These are phyloP conservation scores for Fulica atra DNA, from an alignment of 2,113 vertebrate genomes.

Conservation along the genomic window DNA sequence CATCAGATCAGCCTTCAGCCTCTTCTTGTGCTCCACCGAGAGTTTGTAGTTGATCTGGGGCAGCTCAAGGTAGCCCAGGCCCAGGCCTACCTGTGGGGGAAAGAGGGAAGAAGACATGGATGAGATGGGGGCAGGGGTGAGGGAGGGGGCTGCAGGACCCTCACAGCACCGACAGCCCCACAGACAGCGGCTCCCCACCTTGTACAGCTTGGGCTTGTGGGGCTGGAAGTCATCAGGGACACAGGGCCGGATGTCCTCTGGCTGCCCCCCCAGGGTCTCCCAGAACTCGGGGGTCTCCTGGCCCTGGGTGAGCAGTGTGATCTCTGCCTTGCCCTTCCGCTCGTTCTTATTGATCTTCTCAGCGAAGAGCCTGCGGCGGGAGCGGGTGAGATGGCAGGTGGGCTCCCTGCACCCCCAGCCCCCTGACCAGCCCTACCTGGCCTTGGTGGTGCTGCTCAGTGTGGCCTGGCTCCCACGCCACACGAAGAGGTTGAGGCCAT, in stretches of 20 bases:
- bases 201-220: constrained; percentile 92
- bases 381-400: not conserved
- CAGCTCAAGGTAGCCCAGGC: constrained; percentile 95
- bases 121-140: not conserved
- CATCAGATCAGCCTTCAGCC: constrained; percentile 88
- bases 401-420: not conserved
- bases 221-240: constrained; percentile 91
- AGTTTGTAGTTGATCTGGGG: constrained; percentile 98
- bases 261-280: constrained; percentile 90
- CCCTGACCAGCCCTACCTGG: constrained; percentile 78
- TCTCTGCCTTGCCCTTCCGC: constrained; percentile 92
- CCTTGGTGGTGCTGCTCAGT: constrained; percentile 91
- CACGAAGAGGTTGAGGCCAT: constrained; percentile 85
- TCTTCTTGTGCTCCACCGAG: constrained; percentile 93
- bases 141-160: not conserved
- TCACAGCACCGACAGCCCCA: rapidly evolving
- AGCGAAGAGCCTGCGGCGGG: constrained; percentile 83
- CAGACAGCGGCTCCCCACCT: constrained; percentile 68
- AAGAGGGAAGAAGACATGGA: no score
- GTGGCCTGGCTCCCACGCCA: constrained; percentile 93
- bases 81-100: constrained; percentile 86
- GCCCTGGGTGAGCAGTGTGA: constrained; percentile 81
- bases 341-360: constrained; percentile 99
- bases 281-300: constrained; percentile 91
- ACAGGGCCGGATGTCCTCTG: constrained; percentile 88